Evolutionary conservation across 2,113 vertebrate genomes (phyloP), one percentile per base, ranked within the genome.

Genomic region (Paratilapia polleni): DNA sequence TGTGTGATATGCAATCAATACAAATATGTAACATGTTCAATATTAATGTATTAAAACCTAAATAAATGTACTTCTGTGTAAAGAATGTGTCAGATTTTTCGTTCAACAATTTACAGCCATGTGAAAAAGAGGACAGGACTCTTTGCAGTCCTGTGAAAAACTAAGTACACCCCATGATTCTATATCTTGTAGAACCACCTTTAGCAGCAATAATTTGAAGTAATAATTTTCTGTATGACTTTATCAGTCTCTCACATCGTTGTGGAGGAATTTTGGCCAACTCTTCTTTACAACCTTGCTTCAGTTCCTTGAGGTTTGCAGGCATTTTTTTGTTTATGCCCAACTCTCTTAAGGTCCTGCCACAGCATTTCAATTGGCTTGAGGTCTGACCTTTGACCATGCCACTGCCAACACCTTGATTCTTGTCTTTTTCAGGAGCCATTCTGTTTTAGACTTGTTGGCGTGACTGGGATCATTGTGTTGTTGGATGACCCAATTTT

Each of bases 41-140:
- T 95, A 94, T 95, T 94, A 95, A 95, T 96, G 97, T 96, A 96
- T 96, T 95, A 92, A 96, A 95, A 84, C 89, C 94, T 96, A 93
- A 94, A 96, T 94, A 96, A 95, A 96, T 95, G 93, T 95, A 93
- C 89, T 88, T 94, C 91, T 94, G 91, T 94, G 93, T 94, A 89
- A 78, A 89, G 77, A 15, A 41, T 57, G 77, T 78, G 66, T 87
- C 22, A 6, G 15, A 54, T 81, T 34, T 85, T 52, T 87, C 61
- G 54, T 86, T 91, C 15, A 34, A 12, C 6, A 52, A 6, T n/a
- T 34, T 12, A 47, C 22, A 28, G 17, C 19, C 14, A 47, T 19
- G 0, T 68, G 47, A 68, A 22, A 68, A 10, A n/a, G 22, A 5
- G 14, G 17, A 26, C 47, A 7, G 8, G 10, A 47, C 15, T 68